Conservation (phyloP, 35 echinoderm and acorn worm genomes). For the Acanthaster planci region DNA sequence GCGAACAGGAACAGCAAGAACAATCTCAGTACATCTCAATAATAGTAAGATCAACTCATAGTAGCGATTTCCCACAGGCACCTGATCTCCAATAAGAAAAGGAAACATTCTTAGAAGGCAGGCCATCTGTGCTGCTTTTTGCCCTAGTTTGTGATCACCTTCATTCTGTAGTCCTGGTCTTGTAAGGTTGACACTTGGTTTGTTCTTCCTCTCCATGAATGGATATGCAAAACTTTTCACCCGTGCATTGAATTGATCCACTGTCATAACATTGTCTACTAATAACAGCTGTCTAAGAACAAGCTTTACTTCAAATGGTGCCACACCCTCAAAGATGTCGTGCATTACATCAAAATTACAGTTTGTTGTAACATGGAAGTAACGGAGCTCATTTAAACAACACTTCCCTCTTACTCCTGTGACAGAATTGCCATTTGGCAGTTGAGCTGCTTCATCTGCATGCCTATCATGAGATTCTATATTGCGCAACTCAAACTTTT, state of each 20-base stretch:
- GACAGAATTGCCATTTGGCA: slow-evolving; percentile 18
- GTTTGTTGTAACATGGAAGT: slow-evolving; percentile 62
- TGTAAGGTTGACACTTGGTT: slow-evolving; percentile 43
- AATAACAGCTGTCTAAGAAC: slow-evolving; percentile 53
- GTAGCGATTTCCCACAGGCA: slow-evolving; percentile 49
- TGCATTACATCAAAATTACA: slow-evolving; percentile 77
- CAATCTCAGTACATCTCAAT: slow-evolving; percentile 68
- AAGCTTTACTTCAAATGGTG: slow-evolving; percentile 72
- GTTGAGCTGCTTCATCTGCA: slow-evolving; percentile 13
- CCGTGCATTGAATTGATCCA: slow-evolving; percentile 58
- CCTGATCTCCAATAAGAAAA: slow-evolving; percentile 63
- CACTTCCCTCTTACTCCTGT: slow-evolving; percentile 47
- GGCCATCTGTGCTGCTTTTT: slow-evolving; percentile 79
- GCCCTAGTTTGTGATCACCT: slow-evolving; percentile 74
- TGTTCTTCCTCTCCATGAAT: slow-evolving; percentile 71
- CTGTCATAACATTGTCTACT: slow-evolving; percentile 37
- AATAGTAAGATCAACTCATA: slow-evolving; percentile 68
- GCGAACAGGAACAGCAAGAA: slow-evolving; percentile 50
- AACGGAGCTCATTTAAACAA: slow-evolving; percentile 38
- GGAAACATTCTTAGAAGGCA: slow-evolving; percentile 67
- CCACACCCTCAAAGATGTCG: slow-evolving; percentile 65
- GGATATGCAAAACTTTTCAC: slow-evolving; percentile 61
- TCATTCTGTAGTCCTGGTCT: slow-evolving; percentile 40
- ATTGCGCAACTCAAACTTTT: slow-evolving; percentile 44
- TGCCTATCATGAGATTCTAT: slow-evolving; percentile 58